Evolutionary conservation across 1,140 invertebrate genomes (phyloP), one percentile per base, ranked within the genome.

Genomic region (Drosophila seguyi): DNA sequence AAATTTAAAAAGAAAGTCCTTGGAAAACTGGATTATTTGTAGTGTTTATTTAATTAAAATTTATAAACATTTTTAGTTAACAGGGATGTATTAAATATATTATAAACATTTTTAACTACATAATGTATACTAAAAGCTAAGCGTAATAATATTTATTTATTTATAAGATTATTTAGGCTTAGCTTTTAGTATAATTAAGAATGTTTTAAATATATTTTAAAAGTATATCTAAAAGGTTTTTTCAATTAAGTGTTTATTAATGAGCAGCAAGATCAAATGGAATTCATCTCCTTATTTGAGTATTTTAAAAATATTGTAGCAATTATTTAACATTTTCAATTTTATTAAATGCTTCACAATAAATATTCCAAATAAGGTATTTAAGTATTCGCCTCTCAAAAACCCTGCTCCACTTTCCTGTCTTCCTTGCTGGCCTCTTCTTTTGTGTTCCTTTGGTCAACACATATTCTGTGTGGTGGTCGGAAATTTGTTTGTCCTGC

Each of bases 401-500:
- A 59, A 8, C 1, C 6, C 18, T 38, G 20, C 22, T 38, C 29
- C 5, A 52, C 2, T 13, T 63, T 55, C 41, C 36, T 34, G n/a
- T 7, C 53, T 44, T 41, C 41, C 31, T 13, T 20, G 14, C 41
- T 42, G 18, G 52, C 20, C 52, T 59, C 18, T 55, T 53, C 38
- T 36, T 48, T 16, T 34, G 20, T 36, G 22, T 48, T 50, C 66
- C 77, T 76, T 81, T 77, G 77, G 81, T 84, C 77, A 85, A 85
- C 73, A 80, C 38, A 80, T 67, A 55, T 61, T 79, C 66, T 65
- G 63, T 75, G 85, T 75, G 87, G 66, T 81, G 72, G 85, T 66
- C 85, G 73, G 73, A 82, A 87, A 90, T 81, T 90, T 90, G 85
- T 88, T 88, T 88, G 85, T 59, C 80, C 59, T 71, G 59, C 13